Base-by-base conservation (phyloP, 2,113 vertebrate species). In the Himantopus leucocephalus region DNA sequence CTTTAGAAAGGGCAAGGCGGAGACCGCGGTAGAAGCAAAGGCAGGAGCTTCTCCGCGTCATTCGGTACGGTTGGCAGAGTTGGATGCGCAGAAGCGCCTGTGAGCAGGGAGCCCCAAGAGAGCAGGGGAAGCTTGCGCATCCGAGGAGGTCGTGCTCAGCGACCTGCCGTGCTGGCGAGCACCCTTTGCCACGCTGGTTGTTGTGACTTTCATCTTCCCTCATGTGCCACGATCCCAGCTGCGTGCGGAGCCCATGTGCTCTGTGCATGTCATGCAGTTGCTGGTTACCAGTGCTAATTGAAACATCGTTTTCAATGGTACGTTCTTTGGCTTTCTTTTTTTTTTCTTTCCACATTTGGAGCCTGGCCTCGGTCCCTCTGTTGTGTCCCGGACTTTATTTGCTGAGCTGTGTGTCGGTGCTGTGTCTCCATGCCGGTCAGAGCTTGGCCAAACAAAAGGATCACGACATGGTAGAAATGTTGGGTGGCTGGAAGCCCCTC, bases 71-170 rank as follows among this genome's bases (percentile, higher is more conserved):
- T 8, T 30, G 55, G 29, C 26, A 24, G 75, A 30, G 45, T 23
- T 2, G 7, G 45, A 22, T 27, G 16, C 2, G 20, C 35, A 22
- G 59, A 27, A 67, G 4, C 29, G 5, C 0, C 0, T 3, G 3
- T 4, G 3, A 23, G 5, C 2, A 6, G 63, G 5, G 50, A 43
- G 41, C 14, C 39, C 9, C 8, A 12, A 56, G 14, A 23, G 20
- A 39, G 72, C 0, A 1, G 47, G 30, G n/a, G 34, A 10, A 7
- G 52, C 41, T 37, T 2, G 1, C 1, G 0, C 1, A 0, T 2
- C 1, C 0, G 1, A 68, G 26, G 35, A 14, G 58, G 26, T 45
- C 4, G 1, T 0, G 0, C 39, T 3, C 3, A 0, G 21, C 16
- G 56, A 21, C 21, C 26, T 27, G n/a, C 41, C 5, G 2, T 1